Percentiles rank a stretch among this genome's conserved stretches.
Conservation (phyloP, 2,113 vertebrate genomes). For the Heterocephalus glaber region DNA sequence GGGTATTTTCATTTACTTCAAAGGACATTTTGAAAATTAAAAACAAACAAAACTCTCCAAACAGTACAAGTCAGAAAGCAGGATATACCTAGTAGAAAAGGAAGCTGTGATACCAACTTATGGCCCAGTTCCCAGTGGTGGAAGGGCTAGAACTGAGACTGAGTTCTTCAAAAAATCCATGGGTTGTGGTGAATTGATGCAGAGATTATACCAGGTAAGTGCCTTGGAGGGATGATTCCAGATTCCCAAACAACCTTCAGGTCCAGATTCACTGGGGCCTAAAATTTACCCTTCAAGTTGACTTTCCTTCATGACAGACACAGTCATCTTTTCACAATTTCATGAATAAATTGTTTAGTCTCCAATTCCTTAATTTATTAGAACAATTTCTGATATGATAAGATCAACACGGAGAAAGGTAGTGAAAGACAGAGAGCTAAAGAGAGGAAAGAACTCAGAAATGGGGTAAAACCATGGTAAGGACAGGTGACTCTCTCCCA, state of each 20-base stretch:
- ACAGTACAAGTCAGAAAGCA: background rate
- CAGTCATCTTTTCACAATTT: background rate
- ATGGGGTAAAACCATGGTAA: background rate
- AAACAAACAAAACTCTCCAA: background rate
- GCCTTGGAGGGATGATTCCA: background rate
- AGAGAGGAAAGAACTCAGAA: background rate
- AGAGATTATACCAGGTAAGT: background rate
- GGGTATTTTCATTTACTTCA: background rate
- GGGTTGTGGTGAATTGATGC: background rate
- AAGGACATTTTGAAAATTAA: background rate
- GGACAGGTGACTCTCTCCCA: background rate
- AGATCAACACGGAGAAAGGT: background rate
- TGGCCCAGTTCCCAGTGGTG: background rate
- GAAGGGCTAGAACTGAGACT: background rate
- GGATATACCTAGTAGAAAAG: background rate
- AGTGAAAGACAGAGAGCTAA: background rate
- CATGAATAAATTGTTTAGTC: background rate
- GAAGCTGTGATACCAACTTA: background rate
- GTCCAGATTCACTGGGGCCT: background rate
- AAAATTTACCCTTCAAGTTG: background rate
- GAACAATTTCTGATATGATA: background rate
- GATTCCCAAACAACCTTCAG: background rate
- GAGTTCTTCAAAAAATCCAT: background rate
- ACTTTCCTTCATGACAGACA: background rate
- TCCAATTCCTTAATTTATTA: constrained; percentile 16